A percentile compares a stretch with the other conserved stretches of the same genome.
Conservation (phyloP, 1,140 invertebrate genomes). For the Drosophila paulistorum region DNA sequence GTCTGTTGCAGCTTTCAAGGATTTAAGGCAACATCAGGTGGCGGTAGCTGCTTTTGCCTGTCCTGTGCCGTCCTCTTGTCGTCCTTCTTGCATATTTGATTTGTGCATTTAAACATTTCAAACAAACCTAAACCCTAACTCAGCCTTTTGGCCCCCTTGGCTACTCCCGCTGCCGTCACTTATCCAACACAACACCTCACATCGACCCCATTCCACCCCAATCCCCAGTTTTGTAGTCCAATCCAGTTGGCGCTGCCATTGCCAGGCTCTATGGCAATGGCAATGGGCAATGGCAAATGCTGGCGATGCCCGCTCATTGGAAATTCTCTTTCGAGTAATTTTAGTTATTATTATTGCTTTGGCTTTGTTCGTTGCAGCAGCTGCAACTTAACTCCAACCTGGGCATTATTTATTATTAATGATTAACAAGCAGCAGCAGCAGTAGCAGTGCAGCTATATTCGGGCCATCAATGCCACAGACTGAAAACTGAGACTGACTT, state of each 20-base stretch:
- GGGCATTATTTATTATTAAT: constrained; percentile 77
- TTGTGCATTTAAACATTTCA: constrained; percentile 80
- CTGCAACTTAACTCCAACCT: constrained; percentile 70
- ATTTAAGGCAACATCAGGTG: constrained; percentile 65
- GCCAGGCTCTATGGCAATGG: constrained; percentile 20
- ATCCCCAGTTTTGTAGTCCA: neutral
- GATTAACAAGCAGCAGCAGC: constrained; percentile 67
- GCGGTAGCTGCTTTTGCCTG: constrained; percentile 24
- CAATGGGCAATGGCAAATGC: constrained; percentile 37
- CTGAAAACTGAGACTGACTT: constrained; percentile 4
- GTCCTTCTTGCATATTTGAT: constrained; percentile 78
- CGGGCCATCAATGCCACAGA: constrained; percentile 13
- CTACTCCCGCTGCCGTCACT: neutral
- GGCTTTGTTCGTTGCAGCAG: constrained; percentile 60
- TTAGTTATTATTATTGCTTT: constrained; percentile 79
- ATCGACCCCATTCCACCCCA: too few relatives aligned
- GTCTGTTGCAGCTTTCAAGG: constrained; percentile 25
- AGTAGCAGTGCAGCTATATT: constrained; percentile 3
- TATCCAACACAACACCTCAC: neutral
- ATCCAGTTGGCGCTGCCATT: constrained; percentile 6
- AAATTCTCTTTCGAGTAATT: constrained; percentile 79
- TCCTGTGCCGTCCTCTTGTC: constrained; percentile 26
- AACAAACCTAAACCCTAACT: constrained; percentile 43
- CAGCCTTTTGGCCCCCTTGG: neutral
- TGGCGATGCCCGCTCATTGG: constrained; percentile 62